Evolutionary conservation across 92 coral and sea anemone species (phyloP), one percentile per base, ranked within the genome.

Genomic region (Epizoanthus scotinus): DNA sequence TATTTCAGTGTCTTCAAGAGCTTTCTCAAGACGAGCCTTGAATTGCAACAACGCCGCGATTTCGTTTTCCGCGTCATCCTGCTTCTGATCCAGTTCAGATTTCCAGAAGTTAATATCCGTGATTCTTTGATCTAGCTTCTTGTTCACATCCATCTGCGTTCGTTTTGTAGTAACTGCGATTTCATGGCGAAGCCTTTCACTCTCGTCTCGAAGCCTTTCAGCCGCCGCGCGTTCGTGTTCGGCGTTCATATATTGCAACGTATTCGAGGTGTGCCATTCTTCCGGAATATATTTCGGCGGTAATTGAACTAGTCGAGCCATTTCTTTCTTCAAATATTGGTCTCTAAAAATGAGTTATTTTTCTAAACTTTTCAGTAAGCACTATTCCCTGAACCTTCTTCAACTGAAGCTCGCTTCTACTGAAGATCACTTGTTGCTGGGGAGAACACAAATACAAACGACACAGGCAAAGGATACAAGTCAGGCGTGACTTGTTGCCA

Each of bases 241-340:
- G 22, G 98, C 98, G 65, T 90, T 92, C 61, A 87, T 70, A 85
- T 95, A 95, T 54, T 95, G 94, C 47, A 95, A 71, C 49, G 85
- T 91, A 69, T 95, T 95, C 9, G 98, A 95, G 4, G 97, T 87
- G 55, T 88, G 95, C 98, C 98, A 95, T 85, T 95, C 98, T 77
- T 92, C 98, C 29, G 98, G 98, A 17, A 93, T 77, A 84, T 92
- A 95, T 71, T 95, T 95, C 8, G 98, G 98, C 8, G 98, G 98
- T 34, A 90, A 87, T 79, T 95, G 94, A 84, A 95, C 95, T 57
- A 95, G 91, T 63, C 98, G 88, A 25, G 98, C 98, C 98, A 95
- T 93, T 68, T 80, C 52, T 59, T 22, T 49, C 68, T 75, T 36
- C 18, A 13, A 31, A 6, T 58, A 63, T 86, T n/a, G 8, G 18